Conservation (phyloP, 2,797 vertebrate genomes). For the Hafferia zeledoni region DNA sequence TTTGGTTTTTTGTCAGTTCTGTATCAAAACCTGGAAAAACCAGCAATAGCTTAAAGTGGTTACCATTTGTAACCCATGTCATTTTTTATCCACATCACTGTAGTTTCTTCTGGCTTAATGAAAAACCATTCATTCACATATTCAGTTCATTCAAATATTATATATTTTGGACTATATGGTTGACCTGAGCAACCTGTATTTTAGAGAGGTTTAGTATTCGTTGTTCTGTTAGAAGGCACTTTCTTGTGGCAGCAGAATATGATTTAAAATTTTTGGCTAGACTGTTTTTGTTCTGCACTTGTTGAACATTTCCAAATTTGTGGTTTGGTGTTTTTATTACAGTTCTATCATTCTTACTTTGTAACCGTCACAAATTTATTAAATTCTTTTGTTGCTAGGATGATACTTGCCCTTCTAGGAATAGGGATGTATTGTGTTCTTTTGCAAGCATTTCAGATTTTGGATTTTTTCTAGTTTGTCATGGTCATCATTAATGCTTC, state of each 20-base stretch:
- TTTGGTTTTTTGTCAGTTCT: not conserved
- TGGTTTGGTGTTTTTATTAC: not conserved
- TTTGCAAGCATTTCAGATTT: not conserved
- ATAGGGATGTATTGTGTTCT: not conserved
- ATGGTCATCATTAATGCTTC: rapidly evolving
- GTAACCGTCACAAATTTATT: not conserved
- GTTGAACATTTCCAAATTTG: not conserved
- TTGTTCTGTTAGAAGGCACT: not conserved
- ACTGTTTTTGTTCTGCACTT: not conserved
- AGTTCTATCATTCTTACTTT: not conserved
- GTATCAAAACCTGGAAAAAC: not conserved
- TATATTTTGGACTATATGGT: not conserved
- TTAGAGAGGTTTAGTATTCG: not conserved
- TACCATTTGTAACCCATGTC: not conserved
- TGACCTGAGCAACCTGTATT: not conserved
- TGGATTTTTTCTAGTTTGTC: not conserved
- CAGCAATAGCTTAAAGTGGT: not conserved
- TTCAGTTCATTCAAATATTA: not conserved
- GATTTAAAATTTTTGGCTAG: not conserved
- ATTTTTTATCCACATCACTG: not conserved
- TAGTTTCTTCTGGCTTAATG: not conserved
- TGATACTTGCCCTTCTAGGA: not conserved
- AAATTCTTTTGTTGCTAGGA: not conserved
- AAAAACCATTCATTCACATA: not conserved
- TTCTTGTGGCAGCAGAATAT: not conserved